Conservation (phyloP, 1,140 invertebrate genomes). For the Leptoteleia sp. region DNA sequence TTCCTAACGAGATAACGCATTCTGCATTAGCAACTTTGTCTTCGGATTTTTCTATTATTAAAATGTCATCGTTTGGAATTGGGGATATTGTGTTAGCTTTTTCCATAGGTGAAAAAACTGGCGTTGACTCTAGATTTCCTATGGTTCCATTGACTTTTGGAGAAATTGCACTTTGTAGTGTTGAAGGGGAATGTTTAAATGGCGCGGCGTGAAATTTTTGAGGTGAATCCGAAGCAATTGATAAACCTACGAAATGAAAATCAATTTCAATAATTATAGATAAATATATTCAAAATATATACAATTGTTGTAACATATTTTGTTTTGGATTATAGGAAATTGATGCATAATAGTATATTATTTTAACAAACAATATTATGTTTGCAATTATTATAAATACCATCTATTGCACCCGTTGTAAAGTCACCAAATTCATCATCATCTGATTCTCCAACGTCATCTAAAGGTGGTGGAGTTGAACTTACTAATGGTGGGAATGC, state of each 20-base stretch:
- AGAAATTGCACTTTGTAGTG: constrained; percentile 68
- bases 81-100: constrained; percentile 34
- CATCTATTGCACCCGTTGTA: constrained; percentile 80
- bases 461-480: constrained; percentile 84
- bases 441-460: constrained; percentile 82
- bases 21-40: constrained; percentile 55
- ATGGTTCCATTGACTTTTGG: constrained; percentile 73
- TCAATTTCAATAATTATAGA: too few relatives aligned
- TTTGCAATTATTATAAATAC: constrained; percentile 52
- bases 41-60: constrained; percentile 73
- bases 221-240: constrained; percentile 80
- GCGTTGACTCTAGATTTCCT: constrained; percentile 36
- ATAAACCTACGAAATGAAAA: constrained; percentile 72
- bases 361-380: too few relatives aligned
- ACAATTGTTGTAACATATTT: too few relatives aligned
- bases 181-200: constrained; percentile 71
- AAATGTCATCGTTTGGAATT: constrained; percentile 67
- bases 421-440: constrained; percentile 84
- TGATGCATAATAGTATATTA: too few relatives aligned
- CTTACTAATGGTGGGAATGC: constrained; percentile 84
- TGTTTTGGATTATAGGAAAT: too few relatives aligned
- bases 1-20: too few relatives aligned
- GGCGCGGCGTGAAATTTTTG: constrained; percentile 71
- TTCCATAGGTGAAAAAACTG: neutral
- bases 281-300: too few relatives aligned